phyloP scores from a whole-genome alignment of 2,797 vertebrate species.

The Neomorphus geoffroyi region DNA sequence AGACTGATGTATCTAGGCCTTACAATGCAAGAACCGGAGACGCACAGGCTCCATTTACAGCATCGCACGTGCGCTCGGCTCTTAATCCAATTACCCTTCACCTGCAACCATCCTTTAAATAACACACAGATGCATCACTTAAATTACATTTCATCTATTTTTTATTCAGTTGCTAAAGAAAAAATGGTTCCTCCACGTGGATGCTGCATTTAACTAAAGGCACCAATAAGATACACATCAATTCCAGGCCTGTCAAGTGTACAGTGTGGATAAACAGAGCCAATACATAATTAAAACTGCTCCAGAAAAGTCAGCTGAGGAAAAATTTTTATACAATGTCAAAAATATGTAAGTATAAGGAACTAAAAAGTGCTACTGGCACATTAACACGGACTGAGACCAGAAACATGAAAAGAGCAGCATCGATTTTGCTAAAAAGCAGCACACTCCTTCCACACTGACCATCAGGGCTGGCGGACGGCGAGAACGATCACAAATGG shows the following conservation, averaged over 20 bases:
- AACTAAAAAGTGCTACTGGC: rapidly evolving
- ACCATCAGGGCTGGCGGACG: rapidly evolving
- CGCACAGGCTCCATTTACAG: not conserved
- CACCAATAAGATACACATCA: rapidly evolving
- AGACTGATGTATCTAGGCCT: not conserved
- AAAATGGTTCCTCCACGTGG: rapidly evolving
- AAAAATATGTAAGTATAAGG: rapidly evolving
- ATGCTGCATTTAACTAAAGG: rapidly evolving
- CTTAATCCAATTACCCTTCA: not conserved
- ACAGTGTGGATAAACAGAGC: rapidly evolving
- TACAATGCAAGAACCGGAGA: not conserved
- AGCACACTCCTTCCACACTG: rapidly evolving
- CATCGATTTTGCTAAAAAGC: rapidly evolving
- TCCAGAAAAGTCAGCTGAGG: rapidly evolving
- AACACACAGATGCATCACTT: not conserved
- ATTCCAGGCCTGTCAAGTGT: rapidly evolving
- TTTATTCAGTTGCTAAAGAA: not conserved
- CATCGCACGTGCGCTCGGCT: not conserved
- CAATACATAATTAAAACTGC: rapidly evolving
- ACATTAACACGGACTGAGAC: rapidly evolving
- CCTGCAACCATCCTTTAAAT: not conserved
- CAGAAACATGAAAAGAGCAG: rapidly evolving
- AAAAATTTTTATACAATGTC: rapidly evolving
- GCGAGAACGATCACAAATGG: rapidly evolving
- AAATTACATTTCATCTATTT: rapidly evolving